Evolutionary conservation across 2,113 vertebrate genomes (phyloP).

Genomic region (Thunnus thynnus): DNA sequence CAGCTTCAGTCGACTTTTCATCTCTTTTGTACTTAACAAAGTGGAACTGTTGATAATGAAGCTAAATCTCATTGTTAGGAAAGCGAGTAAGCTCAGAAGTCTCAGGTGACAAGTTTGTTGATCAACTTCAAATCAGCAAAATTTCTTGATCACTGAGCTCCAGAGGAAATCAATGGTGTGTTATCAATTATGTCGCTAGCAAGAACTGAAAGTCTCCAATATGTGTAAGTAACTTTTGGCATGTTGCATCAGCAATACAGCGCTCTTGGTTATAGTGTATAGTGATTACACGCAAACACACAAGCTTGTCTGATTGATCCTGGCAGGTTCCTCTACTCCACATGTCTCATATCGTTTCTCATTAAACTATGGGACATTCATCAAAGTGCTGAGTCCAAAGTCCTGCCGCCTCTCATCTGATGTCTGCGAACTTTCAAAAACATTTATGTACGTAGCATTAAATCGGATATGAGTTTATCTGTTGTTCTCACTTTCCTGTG

Average conservation of each 20-base stretch:
- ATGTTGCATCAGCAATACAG: background rate
- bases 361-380: constrained; percentile 48
- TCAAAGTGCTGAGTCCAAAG: constrained; percentile 38
- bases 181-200: background rate
- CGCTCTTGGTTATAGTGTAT: background rate
- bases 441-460: too few species aligned
- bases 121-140: background rate
- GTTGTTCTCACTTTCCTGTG: constrained; percentile 1
- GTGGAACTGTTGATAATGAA: background rate
- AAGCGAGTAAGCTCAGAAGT: background rate
- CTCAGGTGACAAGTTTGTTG: background rate
- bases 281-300: constrained; percentile 14
- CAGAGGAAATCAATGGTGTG: too few species aligned
- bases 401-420: constrained; percentile 30
- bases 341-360: constrained; percentile 55
- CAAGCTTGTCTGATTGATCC: constrained; percentile 28
- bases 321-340: constrained; percentile 48
- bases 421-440: background rate
- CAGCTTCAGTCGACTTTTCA: too few species aligned
- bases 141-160: background rate
- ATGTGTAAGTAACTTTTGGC: background rate
- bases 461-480: background rate
- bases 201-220: background rate
- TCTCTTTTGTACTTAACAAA: background rate
- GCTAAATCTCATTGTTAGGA: background rate